Conservation (phyloP, 2,113 vertebrate genomes). For the Toxostoma redivivum region DNA sequence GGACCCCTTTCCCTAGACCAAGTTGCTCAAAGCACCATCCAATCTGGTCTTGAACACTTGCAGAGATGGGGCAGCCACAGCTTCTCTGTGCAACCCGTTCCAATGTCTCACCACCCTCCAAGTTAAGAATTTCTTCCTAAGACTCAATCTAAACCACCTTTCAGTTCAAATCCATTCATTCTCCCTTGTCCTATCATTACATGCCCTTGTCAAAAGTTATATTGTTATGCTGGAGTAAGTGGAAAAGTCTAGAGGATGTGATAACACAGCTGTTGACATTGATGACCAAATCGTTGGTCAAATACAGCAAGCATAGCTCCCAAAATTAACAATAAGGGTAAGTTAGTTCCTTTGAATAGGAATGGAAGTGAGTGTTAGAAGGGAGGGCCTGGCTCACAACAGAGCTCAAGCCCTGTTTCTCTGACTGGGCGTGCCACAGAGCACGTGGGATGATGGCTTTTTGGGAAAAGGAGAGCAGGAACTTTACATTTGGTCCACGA, state of each 20-base stretch:
- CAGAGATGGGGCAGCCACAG: not conserved
- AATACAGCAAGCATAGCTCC: not conserved
- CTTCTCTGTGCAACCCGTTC: not conserved
- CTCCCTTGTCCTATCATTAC: not conserved
- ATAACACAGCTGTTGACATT: not conserved
- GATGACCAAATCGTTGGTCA: not conserved
- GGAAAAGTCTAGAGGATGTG: not conserved
- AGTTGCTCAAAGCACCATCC: not conserved
- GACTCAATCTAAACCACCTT: not conserved
- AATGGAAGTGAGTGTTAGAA: not conserved
- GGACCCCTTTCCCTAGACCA: not conserved
- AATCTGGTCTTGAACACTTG: not conserved
- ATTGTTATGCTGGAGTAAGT: not conserved
- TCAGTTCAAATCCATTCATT: not conserved
- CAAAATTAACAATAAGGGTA: not conserved
- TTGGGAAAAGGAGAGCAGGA: not conserved
- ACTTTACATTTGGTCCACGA: fast-evolving
- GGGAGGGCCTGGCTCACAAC: not conserved
- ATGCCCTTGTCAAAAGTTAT: not conserved
- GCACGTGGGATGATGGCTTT: fast-evolving
- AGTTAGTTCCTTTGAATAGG: not conserved
- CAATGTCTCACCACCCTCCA: not conserved
- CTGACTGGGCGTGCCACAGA: not conserved
- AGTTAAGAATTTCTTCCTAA: not conserved
- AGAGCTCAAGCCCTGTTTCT: not conserved